A percentile compares a stretch with the other conserved stretches of the same genome.
phyloP scores from a whole-genome alignment of 2,797 vertebrate genomes.

The Atherinosoma microstoma region DNA sequence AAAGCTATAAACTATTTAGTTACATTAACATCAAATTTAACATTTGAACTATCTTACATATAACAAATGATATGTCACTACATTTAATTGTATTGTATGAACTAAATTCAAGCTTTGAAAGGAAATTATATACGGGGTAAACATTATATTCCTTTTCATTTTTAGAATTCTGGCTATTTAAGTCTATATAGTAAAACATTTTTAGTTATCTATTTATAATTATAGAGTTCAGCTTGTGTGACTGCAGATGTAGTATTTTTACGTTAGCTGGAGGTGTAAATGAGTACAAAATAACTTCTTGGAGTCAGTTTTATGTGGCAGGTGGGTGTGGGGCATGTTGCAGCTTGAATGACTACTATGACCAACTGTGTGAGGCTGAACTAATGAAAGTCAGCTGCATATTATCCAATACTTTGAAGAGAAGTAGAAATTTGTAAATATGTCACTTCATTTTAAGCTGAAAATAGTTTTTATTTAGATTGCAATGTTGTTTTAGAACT shows the following conservation, averaged over 20 bases:
- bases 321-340: slow-evolving; percentile 28
- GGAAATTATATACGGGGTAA: not conserved
- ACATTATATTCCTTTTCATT: not conserved
- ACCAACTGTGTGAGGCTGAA: slow-evolving; percentile 19
- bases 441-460: no score
- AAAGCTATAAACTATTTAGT: not conserved
- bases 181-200: not conserved
- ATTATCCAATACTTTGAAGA: not conserved
- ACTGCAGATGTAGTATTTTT: slow-evolving; percentile 44
- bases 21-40: not conserved
- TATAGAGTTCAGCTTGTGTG: not conserved
- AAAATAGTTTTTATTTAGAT: no score
- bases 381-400: not conserved
- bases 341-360: slow-evolving; percentile 7
- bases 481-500: no score
- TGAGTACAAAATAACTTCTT: slow-evolving; percentile 44
- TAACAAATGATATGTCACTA: not conserved
- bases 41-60: not conserved
- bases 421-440: no score
- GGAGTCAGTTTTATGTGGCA: slow-evolving; percentile 33
- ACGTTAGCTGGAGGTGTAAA: slow-evolving; percentile 32
- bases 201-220: not conserved
- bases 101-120: not conserved
- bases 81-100: not conserved
- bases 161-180: not conserved